phyloP scores from a whole-genome alignment of 2,888 invertebrate genomes.

The Callinectes sapidus region DNA sequence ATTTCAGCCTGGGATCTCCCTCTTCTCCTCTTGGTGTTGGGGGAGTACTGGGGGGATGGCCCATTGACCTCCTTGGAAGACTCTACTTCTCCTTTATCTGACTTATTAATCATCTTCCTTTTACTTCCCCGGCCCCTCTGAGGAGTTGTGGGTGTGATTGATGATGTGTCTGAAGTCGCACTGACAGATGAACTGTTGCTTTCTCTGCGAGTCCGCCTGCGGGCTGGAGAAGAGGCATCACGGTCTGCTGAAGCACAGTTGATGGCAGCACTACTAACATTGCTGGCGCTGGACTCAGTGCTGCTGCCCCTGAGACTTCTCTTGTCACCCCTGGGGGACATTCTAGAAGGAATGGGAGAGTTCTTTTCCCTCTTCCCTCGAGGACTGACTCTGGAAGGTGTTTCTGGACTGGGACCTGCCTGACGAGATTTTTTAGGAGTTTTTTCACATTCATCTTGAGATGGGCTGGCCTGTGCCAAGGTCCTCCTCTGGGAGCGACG shows the following conservation, averaged over 20 bases:
- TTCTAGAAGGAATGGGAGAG: slow-evolving; percentile 31
- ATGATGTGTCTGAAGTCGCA: slow-evolving; percentile 41
- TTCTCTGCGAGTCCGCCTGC: slow-evolving; percentile 38
- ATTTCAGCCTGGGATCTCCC: slow-evolving; percentile 25
- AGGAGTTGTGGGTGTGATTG: slow-evolving; percentile 4
- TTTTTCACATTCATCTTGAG: slow-evolving; percentile 31
- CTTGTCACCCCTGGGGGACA: slow-evolving; percentile 12
- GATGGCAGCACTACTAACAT: slow-evolving; percentile 18
- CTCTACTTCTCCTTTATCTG: slow-evolving; percentile 31
- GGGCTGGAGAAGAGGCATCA: slow-evolving; percentile 36
- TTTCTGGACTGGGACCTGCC: slow-evolving; percentile 34
- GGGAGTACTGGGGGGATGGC: slow-evolving; percentile 50
- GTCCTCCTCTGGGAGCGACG: slow-evolving; percentile 1
- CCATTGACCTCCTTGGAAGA: slow-evolving; percentile 47
- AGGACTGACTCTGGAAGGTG: slow-evolving; percentile 46
- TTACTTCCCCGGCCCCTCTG: slow-evolving; percentile 37
- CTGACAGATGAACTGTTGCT: slow-evolving; percentile 52
- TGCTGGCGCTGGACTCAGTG: slow-evolving; percentile 57
- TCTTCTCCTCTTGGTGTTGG: slow-evolving; percentile 40
- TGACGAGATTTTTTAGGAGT: slow-evolving; percentile 51
- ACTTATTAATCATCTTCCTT: neutral
- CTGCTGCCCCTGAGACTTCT: slow-evolving; percentile 52
- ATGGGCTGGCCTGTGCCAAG: slow-evolving; percentile 10
- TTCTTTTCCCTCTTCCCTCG: slow-evolving; percentile 9
- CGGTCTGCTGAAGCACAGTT: neutral